Base-by-base conservation (phyloP, 2,888 invertebrate species). In the Timema cristinae region DNA sequence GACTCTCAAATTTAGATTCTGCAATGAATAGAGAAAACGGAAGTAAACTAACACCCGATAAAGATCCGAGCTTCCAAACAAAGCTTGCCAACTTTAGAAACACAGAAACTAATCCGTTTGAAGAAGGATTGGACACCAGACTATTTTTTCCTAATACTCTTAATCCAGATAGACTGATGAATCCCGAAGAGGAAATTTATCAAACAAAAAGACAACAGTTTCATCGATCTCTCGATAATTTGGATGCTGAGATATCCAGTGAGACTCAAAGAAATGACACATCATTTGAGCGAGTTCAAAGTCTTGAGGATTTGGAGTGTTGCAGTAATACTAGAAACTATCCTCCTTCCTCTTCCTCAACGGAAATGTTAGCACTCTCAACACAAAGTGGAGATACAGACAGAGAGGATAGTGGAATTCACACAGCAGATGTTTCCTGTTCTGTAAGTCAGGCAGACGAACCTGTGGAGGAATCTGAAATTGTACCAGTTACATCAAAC, bases 331-430 rank as follows among this genome's bases (percentile, higher is more conserved):
- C 81, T 75, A 86, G 82, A 54, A 84, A 85, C 76, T 85, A 85
- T 75, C 83, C 86, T 7, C 82, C 85, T 6, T 85, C 85, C 7
- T 86, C 87, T 70, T 83, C 82, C 54, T 85, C 86, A 6, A 82
- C 85, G n/a, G 89, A 90, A 77, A 84, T 89, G 79, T 85, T 89
- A 76, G 86, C 68, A n/a, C 87, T 67, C 85, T 81, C 82, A 66
- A 84, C 84, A 10, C 76, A 79, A 71, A 80, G 85, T 73, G 86
- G 86, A 75, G 87, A 89, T 76, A 89, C 87, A 63, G 91, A 90
- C 81, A 87, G 89, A 54, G 93, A 93, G 82, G 93, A 93, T 79
- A 91, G 90, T 75, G 91, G 91, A 5, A 90, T 91, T 75, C 92
- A 93, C 77, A 90, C 91, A 7, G 91, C 92, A 5, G 90, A 91